Evolutionary conservation across 1,140 invertebrate species (phyloP), one percentile per base, ranked within the genome.

Genomic region (Megathymus violae): DNA sequence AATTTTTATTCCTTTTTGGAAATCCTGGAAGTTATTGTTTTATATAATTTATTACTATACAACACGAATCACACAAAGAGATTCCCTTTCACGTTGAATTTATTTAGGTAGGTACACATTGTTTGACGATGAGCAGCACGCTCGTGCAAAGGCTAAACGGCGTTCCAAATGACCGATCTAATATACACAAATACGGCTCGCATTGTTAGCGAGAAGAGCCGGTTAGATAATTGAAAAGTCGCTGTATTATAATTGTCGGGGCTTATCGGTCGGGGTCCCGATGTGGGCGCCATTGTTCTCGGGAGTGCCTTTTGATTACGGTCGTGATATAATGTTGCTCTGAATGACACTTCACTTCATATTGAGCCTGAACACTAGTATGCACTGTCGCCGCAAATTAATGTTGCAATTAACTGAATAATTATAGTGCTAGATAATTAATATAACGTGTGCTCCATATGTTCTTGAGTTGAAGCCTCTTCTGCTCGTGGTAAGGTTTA

Each of bases 211-310:
- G 76, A 67, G 82, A 81, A 74, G 85, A 87, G 76, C 79, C 79
- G 80, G 74, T 75, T 76, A 83, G 82, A 87, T 90, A 90, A 90
- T 90, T 90, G 88, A 90, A 90, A 90, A 90, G 85, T 90, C 85
- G 85, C 88, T 90, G 85, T 90, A 84, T 84, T 88, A 90, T 90
- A 90, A 88, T 90, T 88, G 85, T 85, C 80, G 83, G 73, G 85
- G 88, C 85, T 90, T 90, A 90, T 90, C 88, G 85, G 79, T 51
- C 76, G 69, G 75, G 75, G 64, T 69, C 79, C 77, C 80, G 79
- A 90, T 90, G 88, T 86, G 88, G 88, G 88, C 76, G 82, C 85
- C 73, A 90, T 90, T 90, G 88, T 90, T 87, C 84, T 81, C 84
- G 40, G 59, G 85, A 86, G 84, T 82, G 82, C 78, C 85, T 90